Conservation (phyloP, 2,113 vertebrate species). For the Halcyon malimbica region DNA sequence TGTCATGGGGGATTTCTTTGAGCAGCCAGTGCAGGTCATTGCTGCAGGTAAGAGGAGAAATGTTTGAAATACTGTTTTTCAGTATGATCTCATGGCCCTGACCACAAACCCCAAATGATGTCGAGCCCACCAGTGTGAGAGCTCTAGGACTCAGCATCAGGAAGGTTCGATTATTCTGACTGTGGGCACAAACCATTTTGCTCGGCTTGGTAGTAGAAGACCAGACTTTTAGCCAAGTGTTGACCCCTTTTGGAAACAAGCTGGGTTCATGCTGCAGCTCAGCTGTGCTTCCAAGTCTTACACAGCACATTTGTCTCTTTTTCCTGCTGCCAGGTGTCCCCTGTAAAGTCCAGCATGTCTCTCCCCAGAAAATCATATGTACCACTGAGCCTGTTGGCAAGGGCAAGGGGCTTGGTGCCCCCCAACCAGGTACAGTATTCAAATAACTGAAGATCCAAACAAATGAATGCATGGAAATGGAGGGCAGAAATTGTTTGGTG, state of each 20-base stretch:
- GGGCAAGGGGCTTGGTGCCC: neutral
- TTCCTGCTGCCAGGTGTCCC: constrained; percentile 51
- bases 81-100: neutral
- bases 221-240: neutral
- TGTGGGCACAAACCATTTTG: neutral
- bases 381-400: constrained; percentile 16
- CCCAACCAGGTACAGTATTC: constrained; percentile 69
- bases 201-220: neutral
- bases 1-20: constrained; percentile 74
- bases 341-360: constrained; percentile 58
- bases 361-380: constrained; percentile 69
- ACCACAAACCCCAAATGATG: neutral
- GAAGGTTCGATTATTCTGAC: neutral
- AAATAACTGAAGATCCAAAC: neutral
- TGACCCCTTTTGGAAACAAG: neutral
- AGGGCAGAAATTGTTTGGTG: neutral
- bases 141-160: neutral
- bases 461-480: neutral
- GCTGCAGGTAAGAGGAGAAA: constrained; percentile 65
- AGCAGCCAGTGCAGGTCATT: constrained; percentile 56
- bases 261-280: neutral
- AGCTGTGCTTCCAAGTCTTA: neutral
- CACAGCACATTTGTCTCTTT: neutral
- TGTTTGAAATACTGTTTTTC: neutral
- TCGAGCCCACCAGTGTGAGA: neutral